phyloP scores from a whole-genome alignment of 2,797 vertebrate species.

The Pagetopsis macropterus region DNA sequence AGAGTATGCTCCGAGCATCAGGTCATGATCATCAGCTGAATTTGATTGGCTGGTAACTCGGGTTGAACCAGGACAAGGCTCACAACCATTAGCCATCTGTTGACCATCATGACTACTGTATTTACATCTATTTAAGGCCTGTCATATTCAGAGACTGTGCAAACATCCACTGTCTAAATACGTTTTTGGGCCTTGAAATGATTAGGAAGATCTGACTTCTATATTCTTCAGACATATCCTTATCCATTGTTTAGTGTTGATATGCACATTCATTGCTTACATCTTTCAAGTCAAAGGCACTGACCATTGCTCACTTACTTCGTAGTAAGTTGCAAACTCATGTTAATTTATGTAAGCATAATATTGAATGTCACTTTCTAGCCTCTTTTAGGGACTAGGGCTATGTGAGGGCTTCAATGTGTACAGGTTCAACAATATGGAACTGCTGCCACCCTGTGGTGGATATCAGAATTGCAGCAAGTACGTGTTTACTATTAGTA shows the following conservation, averaged over 20 bases:
- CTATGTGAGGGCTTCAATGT: not conserved
- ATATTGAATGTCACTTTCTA: not conserved
- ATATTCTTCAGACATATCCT: no score
- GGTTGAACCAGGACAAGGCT: not conserved
- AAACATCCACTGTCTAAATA: not conserved
- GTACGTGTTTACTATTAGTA: not conserved
- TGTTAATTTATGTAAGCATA: no score
- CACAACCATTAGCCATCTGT: not conserved
- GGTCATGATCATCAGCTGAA: conserved; percentile 5
- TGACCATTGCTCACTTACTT: not conserved
- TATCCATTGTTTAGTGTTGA: no score
- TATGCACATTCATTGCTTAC: not conserved
- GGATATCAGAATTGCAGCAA: conserved; percentile 22
- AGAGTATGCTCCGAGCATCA: not conserved
- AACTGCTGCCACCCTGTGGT: conserved; percentile 55
- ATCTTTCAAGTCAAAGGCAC: no score
- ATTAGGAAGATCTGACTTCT: no score
- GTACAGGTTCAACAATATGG: not conserved
- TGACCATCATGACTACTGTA: not conserved
- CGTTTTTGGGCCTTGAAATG: no score
- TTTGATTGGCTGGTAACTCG: conserved; percentile 2
- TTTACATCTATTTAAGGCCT: conserved; percentile 18
- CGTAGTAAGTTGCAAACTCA: no score
- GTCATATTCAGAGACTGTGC: conserved; percentile 1
- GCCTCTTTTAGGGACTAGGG: not conserved